Conservation (phyloP, 2,888 invertebrate species). For the Agonopterix subpropinquella region DNA sequence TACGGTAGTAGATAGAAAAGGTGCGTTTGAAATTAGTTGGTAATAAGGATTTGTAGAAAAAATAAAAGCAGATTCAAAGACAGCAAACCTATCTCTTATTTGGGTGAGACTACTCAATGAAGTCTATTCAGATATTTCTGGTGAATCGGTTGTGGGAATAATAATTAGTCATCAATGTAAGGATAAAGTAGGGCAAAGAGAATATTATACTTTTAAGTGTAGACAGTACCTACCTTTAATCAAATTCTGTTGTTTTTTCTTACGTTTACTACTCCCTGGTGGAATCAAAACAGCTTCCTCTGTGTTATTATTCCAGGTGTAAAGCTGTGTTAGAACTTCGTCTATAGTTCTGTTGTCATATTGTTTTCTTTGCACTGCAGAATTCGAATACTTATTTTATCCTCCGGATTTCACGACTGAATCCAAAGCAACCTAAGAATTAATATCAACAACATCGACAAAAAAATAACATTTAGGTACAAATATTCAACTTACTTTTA, state of each 20-base stretch:
- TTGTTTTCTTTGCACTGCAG: slow-evolving; percentile 7
- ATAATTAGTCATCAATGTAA: no score
- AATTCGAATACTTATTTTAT: slow-evolving; percentile 6
- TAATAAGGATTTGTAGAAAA: no score
- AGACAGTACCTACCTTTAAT: no score
- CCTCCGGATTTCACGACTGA: slow-evolving; percentile 5
- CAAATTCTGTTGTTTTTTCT: background rate
- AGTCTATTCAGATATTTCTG: no score
- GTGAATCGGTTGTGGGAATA: no score
- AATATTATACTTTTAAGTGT: background rate
- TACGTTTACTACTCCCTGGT: background rate
- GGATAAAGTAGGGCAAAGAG: background rate
- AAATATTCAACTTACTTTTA: slow-evolving; percentile 3
- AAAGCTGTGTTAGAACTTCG: slow-evolving; percentile 2
- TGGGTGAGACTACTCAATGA: no score
- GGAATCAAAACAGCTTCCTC: background rate
- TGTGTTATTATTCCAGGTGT: background rate
- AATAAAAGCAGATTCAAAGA: no score
- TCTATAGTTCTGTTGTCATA: slow-evolving; percentile 4
- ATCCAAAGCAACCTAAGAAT: slow-evolving; percentile 5
- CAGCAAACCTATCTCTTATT: no score
- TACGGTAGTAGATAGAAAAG: no score
- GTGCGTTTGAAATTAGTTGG: no score
- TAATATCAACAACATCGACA: background rate
- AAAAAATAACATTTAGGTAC: background rate